Conservation (phyloP, 2,888 invertebrate species). For the Thymelicus sylvestris region DNA sequence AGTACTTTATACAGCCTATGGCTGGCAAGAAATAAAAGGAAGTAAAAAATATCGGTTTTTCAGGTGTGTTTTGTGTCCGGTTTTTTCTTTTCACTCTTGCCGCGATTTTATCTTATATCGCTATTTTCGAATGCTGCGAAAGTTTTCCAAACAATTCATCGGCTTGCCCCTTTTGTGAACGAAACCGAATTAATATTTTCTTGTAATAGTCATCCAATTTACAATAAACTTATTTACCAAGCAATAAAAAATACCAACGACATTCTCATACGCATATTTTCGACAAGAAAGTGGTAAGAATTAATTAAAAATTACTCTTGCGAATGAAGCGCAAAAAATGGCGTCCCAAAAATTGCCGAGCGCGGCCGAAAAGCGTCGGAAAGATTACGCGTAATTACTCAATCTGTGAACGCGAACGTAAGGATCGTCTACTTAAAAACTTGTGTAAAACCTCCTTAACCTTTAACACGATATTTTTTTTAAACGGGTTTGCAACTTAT, state of each 20-base stretch:
- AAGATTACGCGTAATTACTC: conserved; percentile 48
- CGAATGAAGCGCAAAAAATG: conserved; percentile 62
- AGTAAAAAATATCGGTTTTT: conserved; percentile 31
- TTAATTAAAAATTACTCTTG: conserved; percentile 74
- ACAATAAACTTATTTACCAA: conserved; percentile 2
- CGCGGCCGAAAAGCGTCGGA: conserved; percentile 52
- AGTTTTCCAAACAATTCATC: conserved; percentile 1
- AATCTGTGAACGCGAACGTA: conserved; percentile 41
- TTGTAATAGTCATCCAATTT: neutral
- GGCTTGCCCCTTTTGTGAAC: neutral
- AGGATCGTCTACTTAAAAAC: conserved; percentile 29
- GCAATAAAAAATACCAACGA: conserved; percentile 2
- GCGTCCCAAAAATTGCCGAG: conserved; percentile 60
- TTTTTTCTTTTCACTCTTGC: conserved; percentile 13
- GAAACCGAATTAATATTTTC: conserved; percentile 4
- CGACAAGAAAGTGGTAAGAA: conserved; percentile 75
- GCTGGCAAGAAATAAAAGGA: conserved; percentile 29
- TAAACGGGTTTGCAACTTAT: no score
- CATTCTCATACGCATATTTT: conserved; percentile 61
- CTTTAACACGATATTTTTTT: no score
- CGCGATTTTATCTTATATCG: conserved; percentile 28
- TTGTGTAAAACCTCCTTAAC: conserved; percentile 13
- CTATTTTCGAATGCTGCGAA: conserved; percentile 15
- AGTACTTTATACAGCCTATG: conserved; percentile 37
- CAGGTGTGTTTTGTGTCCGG: conserved; percentile 32